phyloP scores from a whole-genome alignment of 2,888 invertebrate species.

The Melinaea menophilus region DNA sequence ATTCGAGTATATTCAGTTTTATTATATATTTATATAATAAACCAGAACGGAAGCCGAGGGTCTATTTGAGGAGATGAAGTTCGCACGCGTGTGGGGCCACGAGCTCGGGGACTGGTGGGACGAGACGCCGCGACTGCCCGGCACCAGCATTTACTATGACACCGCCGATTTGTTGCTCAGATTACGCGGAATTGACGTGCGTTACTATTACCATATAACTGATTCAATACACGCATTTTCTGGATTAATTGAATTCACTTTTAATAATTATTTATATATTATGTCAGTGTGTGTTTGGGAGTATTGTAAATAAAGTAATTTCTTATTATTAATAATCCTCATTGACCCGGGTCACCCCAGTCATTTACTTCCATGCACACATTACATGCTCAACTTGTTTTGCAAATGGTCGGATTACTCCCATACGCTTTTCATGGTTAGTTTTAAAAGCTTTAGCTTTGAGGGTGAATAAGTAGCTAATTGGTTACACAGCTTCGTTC shows the following conservation, averaged over 20 bases:
- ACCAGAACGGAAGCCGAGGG: constrained; percentile 22
- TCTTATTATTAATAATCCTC: constrained; percentile 32
- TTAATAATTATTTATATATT: not conserved
- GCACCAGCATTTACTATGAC: constrained; percentile 52
- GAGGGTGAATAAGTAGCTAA: not conserved
- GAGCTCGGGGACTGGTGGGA: constrained; percentile 74
- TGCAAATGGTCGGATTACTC: constrained; percentile 10
- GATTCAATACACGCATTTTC: too few species aligned
- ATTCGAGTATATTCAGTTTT: not conserved
- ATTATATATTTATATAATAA: not conserved
- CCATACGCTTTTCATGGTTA: not conserved
- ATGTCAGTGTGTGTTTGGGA: not conserved
- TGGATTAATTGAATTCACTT: not conserved
- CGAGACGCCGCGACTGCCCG: constrained; percentile 50
- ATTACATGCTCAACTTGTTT: constrained; percentile 33
- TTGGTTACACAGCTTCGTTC: not conserved
- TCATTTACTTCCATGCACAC: constrained; percentile 30
- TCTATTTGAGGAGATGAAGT: constrained; percentile 31
- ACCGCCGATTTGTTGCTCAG: constrained; percentile 63
- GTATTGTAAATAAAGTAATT: not conserved
- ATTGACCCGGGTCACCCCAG: constrained; percentile 39
- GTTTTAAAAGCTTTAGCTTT: not conserved
- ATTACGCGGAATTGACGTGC: constrained; percentile 45
- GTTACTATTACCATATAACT: not conserved
- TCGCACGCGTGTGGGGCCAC: constrained; percentile 50